Conservation (phyloP, 2,888 invertebrate genomes). For the Thymelicus lineola region DNA sequence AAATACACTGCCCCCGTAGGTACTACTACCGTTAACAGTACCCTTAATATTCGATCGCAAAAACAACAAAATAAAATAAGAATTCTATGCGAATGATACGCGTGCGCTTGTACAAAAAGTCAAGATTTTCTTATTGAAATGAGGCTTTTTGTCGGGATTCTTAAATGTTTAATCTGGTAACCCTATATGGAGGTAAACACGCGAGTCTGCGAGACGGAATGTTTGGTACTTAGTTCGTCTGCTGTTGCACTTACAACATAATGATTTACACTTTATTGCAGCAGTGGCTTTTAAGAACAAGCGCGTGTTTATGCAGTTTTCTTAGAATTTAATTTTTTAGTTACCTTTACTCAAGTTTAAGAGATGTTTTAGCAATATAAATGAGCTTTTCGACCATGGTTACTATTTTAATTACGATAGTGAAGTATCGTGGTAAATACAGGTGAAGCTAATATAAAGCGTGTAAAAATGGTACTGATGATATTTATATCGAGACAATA, state of each 20-base stretch:
- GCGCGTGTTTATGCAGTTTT: constrained; percentile 7
- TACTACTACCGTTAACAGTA: too few relatives aligned
- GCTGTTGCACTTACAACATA: constrained; percentile 37
- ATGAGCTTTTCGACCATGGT: background rate
- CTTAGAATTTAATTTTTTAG: constrained; percentile 12
- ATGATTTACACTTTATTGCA: constrained; percentile 38
- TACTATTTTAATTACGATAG: background rate
- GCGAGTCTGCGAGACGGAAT: constrained; percentile 34
- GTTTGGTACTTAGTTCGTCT: constrained; percentile 33
- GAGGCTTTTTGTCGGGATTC: too few relatives aligned
- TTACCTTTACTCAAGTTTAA: background rate
- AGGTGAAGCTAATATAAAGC: too few relatives aligned
- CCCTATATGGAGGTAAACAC: constrained; percentile 21
- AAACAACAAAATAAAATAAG: too few relatives aligned
- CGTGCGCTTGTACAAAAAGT: too few relatives aligned
- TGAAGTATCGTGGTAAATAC: too few relatives aligned
- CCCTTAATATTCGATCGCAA: too few relatives aligned
- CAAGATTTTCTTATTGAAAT: too few relatives aligned
- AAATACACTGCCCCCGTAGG: too few relatives aligned
- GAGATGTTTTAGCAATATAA: background rate
- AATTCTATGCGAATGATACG: too few relatives aligned
- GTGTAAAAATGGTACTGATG: too few relatives aligned
- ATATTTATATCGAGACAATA: too few relatives aligned
- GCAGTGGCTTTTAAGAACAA: constrained; percentile 29
- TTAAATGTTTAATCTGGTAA: background rate